These are phyloP conservation scores for Formica aserva DNA, from an alignment of 2,888 invertebrate genomes.

Conservation along the genomic window DNA sequence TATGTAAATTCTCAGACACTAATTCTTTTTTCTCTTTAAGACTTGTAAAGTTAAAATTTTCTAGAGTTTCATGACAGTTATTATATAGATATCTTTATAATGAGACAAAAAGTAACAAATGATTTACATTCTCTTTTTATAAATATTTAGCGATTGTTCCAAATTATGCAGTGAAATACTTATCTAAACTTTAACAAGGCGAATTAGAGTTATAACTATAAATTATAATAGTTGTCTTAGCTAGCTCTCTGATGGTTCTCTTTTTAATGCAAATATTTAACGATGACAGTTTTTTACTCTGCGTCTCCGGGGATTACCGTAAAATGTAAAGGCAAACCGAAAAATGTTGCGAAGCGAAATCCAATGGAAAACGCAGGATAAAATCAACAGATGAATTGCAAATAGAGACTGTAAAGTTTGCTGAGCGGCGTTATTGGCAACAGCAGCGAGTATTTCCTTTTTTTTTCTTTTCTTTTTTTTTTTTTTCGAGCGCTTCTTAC, in stretches of 20 bases:
- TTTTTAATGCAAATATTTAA: constrained; percentile 46
- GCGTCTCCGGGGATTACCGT: constrained; percentile 10
- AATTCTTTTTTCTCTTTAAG: neutral
- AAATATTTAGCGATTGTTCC: neutral
- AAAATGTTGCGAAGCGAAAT: constrained; percentile 43
- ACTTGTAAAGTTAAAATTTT: neutral
- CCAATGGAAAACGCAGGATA: constrained; percentile 42
- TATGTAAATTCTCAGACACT: neutral
- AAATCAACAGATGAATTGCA: constrained; percentile 54
- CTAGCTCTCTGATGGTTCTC: neutral
- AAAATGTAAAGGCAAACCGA: constrained; percentile 43
- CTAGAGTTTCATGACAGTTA: neutral
- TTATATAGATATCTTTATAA: neutral
- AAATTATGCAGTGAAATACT: constrained; percentile 8
- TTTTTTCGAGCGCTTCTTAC: neutral
- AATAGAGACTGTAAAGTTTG: constrained; percentile 47
- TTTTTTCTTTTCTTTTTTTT: neutral
- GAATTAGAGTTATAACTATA: neutral
- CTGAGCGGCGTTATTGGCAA: constrained; percentile 29
- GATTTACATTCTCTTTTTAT: neutral
- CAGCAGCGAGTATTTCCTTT: constrained; percentile 8
- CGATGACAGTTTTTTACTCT: constrained; percentile 24
- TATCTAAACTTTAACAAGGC: neutral
- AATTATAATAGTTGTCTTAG: constrained; percentile 11
- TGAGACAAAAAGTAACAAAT: neutral